A percentile compares a stretch with the other conserved stretches of the same genome.
phyloP scores from a whole-genome alignment of 1,140 invertebrate species.

The Papilio dardanus region DNA sequence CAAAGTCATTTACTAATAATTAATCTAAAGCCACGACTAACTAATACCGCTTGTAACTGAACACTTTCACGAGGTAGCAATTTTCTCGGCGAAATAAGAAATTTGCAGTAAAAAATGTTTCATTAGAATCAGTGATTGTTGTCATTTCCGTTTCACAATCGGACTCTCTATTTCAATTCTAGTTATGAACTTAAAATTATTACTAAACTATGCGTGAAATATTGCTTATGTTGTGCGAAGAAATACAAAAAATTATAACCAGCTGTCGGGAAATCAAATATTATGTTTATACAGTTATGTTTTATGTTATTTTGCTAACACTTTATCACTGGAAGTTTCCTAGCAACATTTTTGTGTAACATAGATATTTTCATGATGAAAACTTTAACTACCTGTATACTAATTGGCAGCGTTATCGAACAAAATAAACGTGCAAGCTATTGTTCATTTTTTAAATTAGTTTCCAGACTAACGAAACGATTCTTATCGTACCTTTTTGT shows the following conservation, averaged over 20 bases:
- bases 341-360: neutral
- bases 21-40: constrained; percentile 44
- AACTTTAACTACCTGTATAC: neutral
- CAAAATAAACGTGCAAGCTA: constrained; percentile 18
- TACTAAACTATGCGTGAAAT: neutral
- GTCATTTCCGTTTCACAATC: constrained; percentile 46
- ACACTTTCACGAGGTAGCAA: constrained; percentile 50
- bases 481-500: constrained; percentile 37
- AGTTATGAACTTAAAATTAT: neutral
- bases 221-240: neutral
- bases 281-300: neutral
- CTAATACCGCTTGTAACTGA: constrained; percentile 49
- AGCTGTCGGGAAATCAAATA: neutral
- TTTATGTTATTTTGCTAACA: neutral
- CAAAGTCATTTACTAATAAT: constrained; percentile 19
- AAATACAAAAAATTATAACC: neutral
- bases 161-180: constrained; percentile 32
- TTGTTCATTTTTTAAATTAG: constrained; percentile 30
- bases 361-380: neutral
- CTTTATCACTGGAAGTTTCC: neutral
- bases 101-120: constrained; percentile 43
- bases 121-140: constrained; percentile 58
- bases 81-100: constrained; percentile 47
- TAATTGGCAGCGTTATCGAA: neutral
- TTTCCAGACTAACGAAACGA: constrained; percentile 27